These are phyloP conservation scores for Peromyscus californicus DNA, from an alignment of 2,113 vertebrate species.

Conservation along the genomic window DNA sequence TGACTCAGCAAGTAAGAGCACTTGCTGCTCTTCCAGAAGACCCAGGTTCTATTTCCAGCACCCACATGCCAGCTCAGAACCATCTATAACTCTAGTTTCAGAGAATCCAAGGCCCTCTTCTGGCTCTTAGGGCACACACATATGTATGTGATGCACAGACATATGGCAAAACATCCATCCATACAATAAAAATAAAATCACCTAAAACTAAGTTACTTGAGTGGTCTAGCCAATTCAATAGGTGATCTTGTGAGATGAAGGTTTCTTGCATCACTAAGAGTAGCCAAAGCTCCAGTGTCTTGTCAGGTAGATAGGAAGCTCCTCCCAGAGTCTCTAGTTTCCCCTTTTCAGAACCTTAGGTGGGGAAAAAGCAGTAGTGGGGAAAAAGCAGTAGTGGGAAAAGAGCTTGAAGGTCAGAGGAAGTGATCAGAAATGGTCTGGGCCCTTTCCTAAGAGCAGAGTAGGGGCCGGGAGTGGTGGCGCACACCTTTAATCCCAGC, in stretches of 20 bases:
- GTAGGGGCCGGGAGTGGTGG: neutral
- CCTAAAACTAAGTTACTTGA: constrained; percentile 21
- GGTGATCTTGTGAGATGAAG: neutral
- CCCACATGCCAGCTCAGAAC: neutral
- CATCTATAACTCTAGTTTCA: neutral
- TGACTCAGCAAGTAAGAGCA: neutral
- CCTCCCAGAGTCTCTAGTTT: neutral
- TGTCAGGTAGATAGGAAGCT: neutral
- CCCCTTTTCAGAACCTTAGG: constrained; percentile 36
- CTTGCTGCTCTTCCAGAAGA: neutral
- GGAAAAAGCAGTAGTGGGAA: neutral
- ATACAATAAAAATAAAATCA: neutral
- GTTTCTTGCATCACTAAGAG: neutral
- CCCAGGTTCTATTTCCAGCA: neutral
- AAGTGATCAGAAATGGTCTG: neutral
- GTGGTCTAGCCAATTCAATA: constrained; percentile 38
- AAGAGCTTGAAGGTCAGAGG: constrained; percentile 21
- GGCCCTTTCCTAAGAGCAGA: constrained; percentile 3
- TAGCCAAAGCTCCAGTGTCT: neutral
- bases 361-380: neutral
- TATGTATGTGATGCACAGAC: neutral
- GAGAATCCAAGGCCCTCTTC: neutral
- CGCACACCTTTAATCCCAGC: neutral
- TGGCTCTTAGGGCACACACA: neutral
- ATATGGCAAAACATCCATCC: neutral